These are phyloP conservation scores for Drosophila teissieri DNA, from an alignment of 1,140 invertebrate species.

Conservation along the genomic window DNA sequence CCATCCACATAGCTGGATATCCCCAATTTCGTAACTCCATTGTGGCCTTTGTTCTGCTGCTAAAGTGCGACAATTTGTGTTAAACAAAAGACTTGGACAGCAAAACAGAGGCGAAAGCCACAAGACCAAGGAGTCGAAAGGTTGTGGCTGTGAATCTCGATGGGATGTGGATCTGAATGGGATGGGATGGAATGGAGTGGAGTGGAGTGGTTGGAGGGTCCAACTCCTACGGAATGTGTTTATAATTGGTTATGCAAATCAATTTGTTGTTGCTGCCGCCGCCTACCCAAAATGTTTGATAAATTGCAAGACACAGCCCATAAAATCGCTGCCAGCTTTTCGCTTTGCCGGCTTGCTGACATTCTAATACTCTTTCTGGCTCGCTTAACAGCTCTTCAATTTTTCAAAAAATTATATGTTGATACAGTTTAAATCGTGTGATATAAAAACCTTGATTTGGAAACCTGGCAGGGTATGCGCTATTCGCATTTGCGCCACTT, in stretches of 20 bases:
- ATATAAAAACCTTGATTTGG: neutral
- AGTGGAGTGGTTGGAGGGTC: neutral
- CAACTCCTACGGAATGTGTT: constrained; percentile 69
- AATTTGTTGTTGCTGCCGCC: constrained; percentile 56
- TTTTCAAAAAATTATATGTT: too few relatives aligned
- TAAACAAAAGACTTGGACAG: constrained; percentile 53
- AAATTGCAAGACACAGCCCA: constrained; percentile 58
- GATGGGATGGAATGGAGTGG: too few relatives aligned
- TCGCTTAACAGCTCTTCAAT: too few relatives aligned
- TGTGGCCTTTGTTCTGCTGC: constrained; percentile 37
- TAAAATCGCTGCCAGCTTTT: constrained; percentile 28
- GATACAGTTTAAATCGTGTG: too few relatives aligned
- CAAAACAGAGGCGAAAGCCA: constrained; percentile 14
- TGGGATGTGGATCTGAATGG: too few relatives aligned
- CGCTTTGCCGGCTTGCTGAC: neutral
- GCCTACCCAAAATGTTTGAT: constrained; percentile 58
- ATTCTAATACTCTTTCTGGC: constrained; percentile 13
- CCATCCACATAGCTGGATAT: neutral
- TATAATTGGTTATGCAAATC: constrained; percentile 84
- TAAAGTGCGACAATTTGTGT: constrained; percentile 77
- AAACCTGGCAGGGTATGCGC: neutral
- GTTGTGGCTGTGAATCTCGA: neutral
- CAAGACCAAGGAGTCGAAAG: constrained; percentile 11
- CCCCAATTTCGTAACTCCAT: constrained; percentile 4
- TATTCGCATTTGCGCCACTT: neutral